Evolutionary conservation across 2,888 invertebrate species (phyloP), one percentile per base, ranked within the genome.

Genomic region (Trichogramma evanescens): DNA sequence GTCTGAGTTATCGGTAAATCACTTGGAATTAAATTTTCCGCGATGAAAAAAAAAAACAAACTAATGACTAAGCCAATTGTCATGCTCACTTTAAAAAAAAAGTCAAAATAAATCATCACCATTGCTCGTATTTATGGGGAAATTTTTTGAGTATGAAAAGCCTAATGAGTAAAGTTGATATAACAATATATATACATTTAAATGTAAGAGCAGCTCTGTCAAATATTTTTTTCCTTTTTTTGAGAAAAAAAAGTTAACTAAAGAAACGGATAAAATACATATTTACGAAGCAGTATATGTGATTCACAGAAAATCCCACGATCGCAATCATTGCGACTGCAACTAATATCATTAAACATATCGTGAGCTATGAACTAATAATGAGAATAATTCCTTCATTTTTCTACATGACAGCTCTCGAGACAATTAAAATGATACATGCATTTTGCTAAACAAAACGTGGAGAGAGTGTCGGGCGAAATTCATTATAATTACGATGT

Each of bases 161-260:
- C 61, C 61, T 59, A 59, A 56, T 26, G 26, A 26, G 26, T 26
- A 26, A 26, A 26, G 26, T 26, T 26, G 26, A 26, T 26, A 26
- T 26, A 26, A 26, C 3, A 26, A 26, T 26, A 26, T 62, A 62
- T 50, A 58, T 56, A 39, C 59, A 62, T 62, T 55, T 58, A 48
- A 54, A 54, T 64, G 50, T 59, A 56, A 51, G 52, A 62, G 57
- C 57, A 58, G 57, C 54, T 50, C 56, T 59, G 55, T 62, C 62
- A 58, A 56, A 64, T 49, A 59, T 41, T 55, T 62, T 62, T 59
- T 56, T 56, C 58, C 42, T 56, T 62, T 64, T 62, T 56, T 44
- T 50, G 46, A 59, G 54, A 48, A 59, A 56, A 59, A 6, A 51
- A 53, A 43, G 48, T 13, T 48, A 13, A 53, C 54, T 55, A 52